These are phyloP conservation scores for Cariama cristata DNA, from an alignment of 2,113 vertebrate genomes.

Conservation along the genomic window DNA sequence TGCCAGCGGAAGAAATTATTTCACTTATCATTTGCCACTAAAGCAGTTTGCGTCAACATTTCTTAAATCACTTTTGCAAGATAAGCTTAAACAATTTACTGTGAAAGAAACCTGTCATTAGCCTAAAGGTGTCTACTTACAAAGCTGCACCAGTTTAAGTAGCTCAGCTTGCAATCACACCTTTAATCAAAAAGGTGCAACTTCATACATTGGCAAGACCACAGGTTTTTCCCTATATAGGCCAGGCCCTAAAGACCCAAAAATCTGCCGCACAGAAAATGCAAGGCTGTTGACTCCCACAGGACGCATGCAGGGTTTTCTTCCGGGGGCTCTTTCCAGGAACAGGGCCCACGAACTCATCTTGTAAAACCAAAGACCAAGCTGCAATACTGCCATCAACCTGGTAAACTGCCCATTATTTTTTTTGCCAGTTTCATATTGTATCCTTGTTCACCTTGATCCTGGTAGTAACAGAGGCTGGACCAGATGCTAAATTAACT, in stretches of 20 bases:
- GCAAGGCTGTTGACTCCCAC: rapidly evolving
- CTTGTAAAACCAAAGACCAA: neutral
- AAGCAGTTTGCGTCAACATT: neutral
- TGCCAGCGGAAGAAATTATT: neutral
- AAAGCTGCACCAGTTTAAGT: neutral
- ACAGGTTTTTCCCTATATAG: neutral
- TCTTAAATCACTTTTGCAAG: neutral
- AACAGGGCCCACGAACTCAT: rapidly evolving
- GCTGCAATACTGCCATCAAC: rapidly evolving
- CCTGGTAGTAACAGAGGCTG: neutral
- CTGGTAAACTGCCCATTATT: neutral
- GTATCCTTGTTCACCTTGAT: neutral
- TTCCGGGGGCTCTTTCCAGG: neutral
- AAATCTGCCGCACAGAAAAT: rapidly evolving
- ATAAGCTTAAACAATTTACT: neutral
- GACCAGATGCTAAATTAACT: neutral
- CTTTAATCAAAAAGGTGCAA: neutral
- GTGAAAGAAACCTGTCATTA: neutral
- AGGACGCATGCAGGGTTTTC: rapidly evolving
- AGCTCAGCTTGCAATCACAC: neutral
- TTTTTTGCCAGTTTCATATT: neutral
- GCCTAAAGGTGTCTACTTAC: neutral
- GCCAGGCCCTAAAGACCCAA: neutral
- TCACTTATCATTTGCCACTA: neutral
- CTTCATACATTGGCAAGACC: neutral